phyloP scores from a whole-genome alignment of 1,140 invertebrate genomes.

The Nebria ingens region DNA sequence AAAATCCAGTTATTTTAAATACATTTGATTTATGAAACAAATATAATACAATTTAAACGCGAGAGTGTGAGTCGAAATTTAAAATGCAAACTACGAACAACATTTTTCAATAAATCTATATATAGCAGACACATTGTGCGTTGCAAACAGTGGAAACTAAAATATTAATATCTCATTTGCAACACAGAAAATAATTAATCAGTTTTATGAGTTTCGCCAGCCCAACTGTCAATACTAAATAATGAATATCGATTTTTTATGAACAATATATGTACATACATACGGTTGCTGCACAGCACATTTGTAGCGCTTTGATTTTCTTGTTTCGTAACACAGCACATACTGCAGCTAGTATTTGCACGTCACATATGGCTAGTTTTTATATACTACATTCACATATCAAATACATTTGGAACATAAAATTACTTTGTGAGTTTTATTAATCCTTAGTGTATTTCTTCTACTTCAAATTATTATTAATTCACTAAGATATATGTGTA shows the following conservation, averaged over 20 bases:
- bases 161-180: slow-evolving; percentile 7
- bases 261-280: too few species aligned
- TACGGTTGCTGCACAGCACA: background rate
- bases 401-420: too few species aligned
- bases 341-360: background rate
- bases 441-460: too few species aligned
- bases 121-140: background rate
- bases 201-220: background rate
- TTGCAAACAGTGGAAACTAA: slow-evolving; percentile 2
- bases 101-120: slow-evolving; percentile 8
- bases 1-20: too few species aligned
- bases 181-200: background rate
- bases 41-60: background rate
- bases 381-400: too few species aligned
- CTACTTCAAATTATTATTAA: too few species aligned
- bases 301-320: too few species aligned
- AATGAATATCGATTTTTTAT: slow-evolving; percentile 6
- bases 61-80: background rate
- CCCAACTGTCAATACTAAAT: slow-evolving; percentile 1
- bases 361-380: too few species aligned
- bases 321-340: too few species aligned
- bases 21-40: background rate
- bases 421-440: too few species aligned
- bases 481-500: too few species aligned
- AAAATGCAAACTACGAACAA: background rate